Evolutionary conservation across 2,113 vertebrate genomes (phyloP), one percentile per base, ranked within the genome.

Genomic region (Macrotis lagotis): DNA sequence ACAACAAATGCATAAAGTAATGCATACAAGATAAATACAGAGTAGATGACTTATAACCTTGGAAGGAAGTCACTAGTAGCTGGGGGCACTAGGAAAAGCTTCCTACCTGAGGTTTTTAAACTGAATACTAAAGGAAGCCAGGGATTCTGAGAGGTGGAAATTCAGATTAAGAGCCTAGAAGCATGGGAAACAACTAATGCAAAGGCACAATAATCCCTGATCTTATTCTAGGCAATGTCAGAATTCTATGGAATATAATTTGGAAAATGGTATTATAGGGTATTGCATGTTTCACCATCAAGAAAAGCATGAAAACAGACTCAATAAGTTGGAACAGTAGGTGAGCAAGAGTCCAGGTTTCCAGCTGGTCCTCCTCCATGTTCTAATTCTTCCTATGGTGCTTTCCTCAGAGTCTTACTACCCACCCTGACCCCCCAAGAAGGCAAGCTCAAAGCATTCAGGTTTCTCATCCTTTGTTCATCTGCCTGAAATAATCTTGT

Each of bases 331-430:
- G 22, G 16, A 74, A 0, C 37, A 16, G 8, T n/a, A 22, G 22
- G 8, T 8, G 7, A 83, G 66, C 66, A 83, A 44, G 66, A n/a
- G 66, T 44, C 66, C 55, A 59, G 24, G 37, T 90, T 55, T 48
- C 88, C 10, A 48, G 3, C 48, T 59, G 9, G 0, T 37, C 1
- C 50, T 7, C 50, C 50, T 10, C 47, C 8, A 48, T 19, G 90
- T 92, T 25, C 5, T 10, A 9, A 6, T 8, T 4, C 50, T 16
- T 48, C 25, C 51, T 52, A 10, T 50, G 49, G 19, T 47, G 26
- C 19, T 22, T 49, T 49, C 48, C 6, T 55, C 0, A 0, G 0
- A 50, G 51, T 66, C 74, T 28, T 25, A 50, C 50, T 26, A 2
- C 47, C 44, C 48, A 19, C 66, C 2, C 6, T 4, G 51, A 19